Base-by-base conservation (phyloP, 2,888 invertebrate species). In the Sycophila texana region DNA sequence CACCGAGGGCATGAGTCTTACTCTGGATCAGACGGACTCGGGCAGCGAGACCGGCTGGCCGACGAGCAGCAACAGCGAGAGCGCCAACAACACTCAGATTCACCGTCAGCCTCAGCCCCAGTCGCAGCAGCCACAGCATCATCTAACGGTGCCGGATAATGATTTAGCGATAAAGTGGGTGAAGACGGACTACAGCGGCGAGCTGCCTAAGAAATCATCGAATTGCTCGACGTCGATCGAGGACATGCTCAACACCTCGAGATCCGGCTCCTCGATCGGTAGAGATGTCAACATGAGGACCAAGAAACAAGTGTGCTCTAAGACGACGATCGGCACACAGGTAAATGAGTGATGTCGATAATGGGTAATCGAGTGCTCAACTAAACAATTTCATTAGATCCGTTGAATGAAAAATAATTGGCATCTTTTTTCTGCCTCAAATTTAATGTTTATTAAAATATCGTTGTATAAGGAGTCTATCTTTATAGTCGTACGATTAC, bases 11-110 rank as follows among this genome's bases (percentile, higher is more conserved):
- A 94, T 94, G 85, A 93, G 94, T 77, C 91, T 92, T 22, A 94
- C 93, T 74, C 94, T 95, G 92, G 96, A 96, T n/a, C 95, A 96
- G 83, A 93, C 96, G 61, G 89, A 88, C 68, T 95, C 95, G 1
- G 94, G 91, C 0, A 92, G 92, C 71, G 92, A 96, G 84, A 95
- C 95, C 87, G 87, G 86, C 51, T 96, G 96, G 96, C 95, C 95
- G 4, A 93, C 92, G 22, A 92, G 92, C 77, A 94, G 94, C 81
- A 93, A 93, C 60, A 89, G 89, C 71, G 93, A 93, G 84, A 94
- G 93, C 82, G 93, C 84, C 75, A 86, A 87, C 58, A 88, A 86
- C 68, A 89, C 89, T 0, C 88, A 87, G 77, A 85, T 88, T 49
- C 87, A 87, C 55, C 84, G 86, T 81, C 87, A 65, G 14, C 49